Conservation (phyloP, 64 coral and sea anemone genomes). For the Orbicella faveolata region DNA sequence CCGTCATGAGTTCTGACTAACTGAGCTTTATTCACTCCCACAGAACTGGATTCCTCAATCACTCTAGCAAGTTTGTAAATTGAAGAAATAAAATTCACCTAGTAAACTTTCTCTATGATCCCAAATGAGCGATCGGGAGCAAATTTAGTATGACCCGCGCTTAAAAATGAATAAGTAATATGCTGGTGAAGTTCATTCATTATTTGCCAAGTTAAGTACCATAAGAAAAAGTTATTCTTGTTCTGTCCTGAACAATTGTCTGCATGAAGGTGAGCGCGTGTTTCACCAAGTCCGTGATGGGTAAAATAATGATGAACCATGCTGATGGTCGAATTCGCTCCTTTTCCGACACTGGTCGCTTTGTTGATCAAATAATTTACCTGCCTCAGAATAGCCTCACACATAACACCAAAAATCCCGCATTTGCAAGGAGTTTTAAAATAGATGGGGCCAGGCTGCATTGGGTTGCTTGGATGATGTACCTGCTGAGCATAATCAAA, state of each 20-base stretch:
- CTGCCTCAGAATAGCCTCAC: background rate
- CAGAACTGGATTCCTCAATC: slow-evolving; percentile 36
- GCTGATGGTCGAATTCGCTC: slow-evolving; percentile 31
- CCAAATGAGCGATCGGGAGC: slow-evolving; percentile 24
- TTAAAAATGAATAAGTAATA: slow-evolving; percentile 26
- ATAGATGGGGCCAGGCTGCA: background rate
- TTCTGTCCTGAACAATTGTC: slow-evolving; percentile 51
- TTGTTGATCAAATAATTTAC: slow-evolving; percentile 7
- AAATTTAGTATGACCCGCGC: slow-evolving; percentile 19
- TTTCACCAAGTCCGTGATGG: slow-evolving; percentile 45
- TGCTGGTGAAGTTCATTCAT: background rate
- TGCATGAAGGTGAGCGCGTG: slow-evolving; percentile 21
- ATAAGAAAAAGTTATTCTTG: slow-evolving; percentile 52
- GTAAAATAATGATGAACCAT: slow-evolving; percentile 37
- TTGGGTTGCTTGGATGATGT: background rate
- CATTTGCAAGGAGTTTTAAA: slow-evolving; percentile 14
- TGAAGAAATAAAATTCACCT: slow-evolving; percentile 30
- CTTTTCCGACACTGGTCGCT: background rate
- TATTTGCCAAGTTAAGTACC: slow-evolving; percentile 23
- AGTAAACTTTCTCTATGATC: slow-evolving; percentile 8
- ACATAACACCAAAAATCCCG: slow-evolving; percentile 5
- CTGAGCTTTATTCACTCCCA: slow-evolving; percentile 42
- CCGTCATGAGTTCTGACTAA: slow-evolving; percentile 32
- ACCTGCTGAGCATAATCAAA: background rate
- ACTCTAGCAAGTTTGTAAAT: slow-evolving; percentile 49